Conservation (phyloP, 2,113 vertebrate species). For the Podilymbus podiceps region DNA sequence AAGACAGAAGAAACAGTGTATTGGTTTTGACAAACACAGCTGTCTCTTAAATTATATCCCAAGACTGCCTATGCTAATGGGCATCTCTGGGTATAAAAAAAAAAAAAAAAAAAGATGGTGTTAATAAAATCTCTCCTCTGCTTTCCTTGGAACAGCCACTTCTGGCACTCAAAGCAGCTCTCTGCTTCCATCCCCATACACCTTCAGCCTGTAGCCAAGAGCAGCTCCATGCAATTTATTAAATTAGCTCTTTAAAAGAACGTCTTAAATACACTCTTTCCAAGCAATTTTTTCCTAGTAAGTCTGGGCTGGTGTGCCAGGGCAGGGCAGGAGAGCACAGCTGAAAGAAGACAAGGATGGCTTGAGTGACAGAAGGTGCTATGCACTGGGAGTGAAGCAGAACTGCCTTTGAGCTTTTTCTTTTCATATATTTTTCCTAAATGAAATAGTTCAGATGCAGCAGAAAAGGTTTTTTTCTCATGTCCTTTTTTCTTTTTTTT, state of each 20-base stretch:
- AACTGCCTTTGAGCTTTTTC: neutral
- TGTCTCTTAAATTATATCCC: neutral
- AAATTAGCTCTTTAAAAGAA: constrained; percentile 14
- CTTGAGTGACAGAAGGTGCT: neutral
- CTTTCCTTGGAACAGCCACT: neutral
- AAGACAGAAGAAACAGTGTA: neutral
- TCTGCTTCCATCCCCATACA: neutral
- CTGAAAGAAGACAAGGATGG: neutral
- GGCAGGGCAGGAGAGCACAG: neutral
- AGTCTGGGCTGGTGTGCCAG: neutral
- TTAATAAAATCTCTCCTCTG: constrained; percentile 27
- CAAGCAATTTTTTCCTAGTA: neutral
- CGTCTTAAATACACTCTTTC: neutral
- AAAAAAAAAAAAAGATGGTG: constrained; percentile 24
- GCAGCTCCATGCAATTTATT: constrained; percentile 12
- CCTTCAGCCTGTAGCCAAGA: neutral
- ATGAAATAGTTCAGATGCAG: neutral
- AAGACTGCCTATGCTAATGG: neutral
- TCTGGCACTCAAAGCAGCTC: neutral
- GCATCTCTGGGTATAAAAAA: neutral
- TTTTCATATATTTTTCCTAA: neutral
- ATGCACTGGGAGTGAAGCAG: neutral
- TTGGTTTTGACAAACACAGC: neutral
- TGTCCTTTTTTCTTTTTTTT: neutral
- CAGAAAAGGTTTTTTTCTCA: neutral